These are phyloP conservation scores for Astur gentilis DNA, from an alignment of 2,113 vertebrate genomes.

Conservation along the genomic window DNA sequence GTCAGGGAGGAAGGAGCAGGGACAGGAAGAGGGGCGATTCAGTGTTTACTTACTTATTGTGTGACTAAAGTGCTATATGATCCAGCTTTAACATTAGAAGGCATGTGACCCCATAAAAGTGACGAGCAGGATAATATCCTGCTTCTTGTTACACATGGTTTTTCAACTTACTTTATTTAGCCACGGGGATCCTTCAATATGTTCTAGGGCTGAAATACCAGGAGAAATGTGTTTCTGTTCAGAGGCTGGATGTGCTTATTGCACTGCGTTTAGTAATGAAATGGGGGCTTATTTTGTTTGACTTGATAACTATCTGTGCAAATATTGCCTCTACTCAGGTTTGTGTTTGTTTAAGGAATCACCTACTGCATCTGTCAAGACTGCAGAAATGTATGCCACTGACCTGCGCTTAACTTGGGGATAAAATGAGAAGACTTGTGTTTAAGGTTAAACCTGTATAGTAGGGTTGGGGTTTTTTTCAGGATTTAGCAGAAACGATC, in stretches of 20 bases:
- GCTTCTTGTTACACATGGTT: slow-evolving; percentile 7
- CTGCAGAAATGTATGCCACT: background rate
- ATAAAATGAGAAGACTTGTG: background rate
- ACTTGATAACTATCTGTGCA: background rate
- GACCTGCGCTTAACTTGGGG: background rate
- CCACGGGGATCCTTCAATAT: background rate
- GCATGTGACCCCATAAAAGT: background rate
- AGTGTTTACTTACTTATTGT: slow-evolving; percentile 55
- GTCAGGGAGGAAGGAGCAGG: slow-evolving; percentile 41
- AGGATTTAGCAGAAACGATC: background rate
- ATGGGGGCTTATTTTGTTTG: background rate
- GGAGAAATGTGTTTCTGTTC: slow-evolving; percentile 51
- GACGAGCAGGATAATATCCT: background rate
- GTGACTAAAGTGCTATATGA: slow-evolving; percentile 30
- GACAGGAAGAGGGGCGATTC: slow-evolving; percentile 58
- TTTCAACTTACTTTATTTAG: slow-evolving; percentile 20
- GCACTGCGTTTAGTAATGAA: background rate
- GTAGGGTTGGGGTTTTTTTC: background rate
- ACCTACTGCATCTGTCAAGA: background rate
- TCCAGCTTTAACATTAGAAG: slow-evolving; percentile 22
- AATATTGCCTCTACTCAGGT: background rate
- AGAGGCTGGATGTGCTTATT: background rate
- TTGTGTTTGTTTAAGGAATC: slow-evolving; percentile 20
- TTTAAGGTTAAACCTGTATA: background rate
- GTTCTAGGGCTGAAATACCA: background rate